Percentiles rank a stretch among this genome's conserved stretches.
Conservation (phyloP, 1,140 invertebrate species). For the Dendroctonus valens region DNA sequence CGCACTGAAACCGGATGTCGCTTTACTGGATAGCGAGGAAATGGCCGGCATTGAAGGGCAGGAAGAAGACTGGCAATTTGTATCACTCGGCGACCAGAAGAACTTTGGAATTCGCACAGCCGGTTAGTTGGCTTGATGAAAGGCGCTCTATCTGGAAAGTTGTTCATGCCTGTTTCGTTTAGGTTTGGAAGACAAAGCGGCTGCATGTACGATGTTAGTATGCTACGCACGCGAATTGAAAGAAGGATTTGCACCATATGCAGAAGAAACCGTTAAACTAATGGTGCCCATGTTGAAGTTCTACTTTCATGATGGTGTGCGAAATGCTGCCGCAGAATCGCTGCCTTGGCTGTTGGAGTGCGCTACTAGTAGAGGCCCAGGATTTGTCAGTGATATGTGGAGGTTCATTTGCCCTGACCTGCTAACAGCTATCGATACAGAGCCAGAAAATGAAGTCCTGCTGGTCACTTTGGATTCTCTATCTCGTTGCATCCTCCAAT, state of each 20-base stretch:
- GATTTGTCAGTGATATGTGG: slow-evolving; percentile 73
- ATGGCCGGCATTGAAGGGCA: slow-evolving; percentile 77
- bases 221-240: slow-evolving; percentile 98
- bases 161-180: neutral
- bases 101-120: slow-evolving; percentile 90
- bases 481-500: slow-evolving; percentile 89
- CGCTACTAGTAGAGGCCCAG: slow-evolving; percentile 73
- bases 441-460: slow-evolving; percentile 91
- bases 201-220: slow-evolving; percentile 98
- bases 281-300: slow-evolving; percentile 98
- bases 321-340: slow-evolving; percentile 90
- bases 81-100: slow-evolving; percentile 93
- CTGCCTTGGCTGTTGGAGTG: slow-evolving; percentile 92
- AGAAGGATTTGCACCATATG: slow-evolving; percentile 92
- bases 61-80: slow-evolving; percentile 97
- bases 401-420: slow-evolving; percentile 82
- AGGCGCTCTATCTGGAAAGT: too few species aligned
- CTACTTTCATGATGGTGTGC: slow-evolving; percentile 96
- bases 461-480: slow-evolving; percentile 86
- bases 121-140: slow-evolving; percentile 50
- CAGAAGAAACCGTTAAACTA: slow-evolving; percentile 89
- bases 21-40: slow-evolving; percentile 92
- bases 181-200: slow-evolving; percentile 97
- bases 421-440: slow-evolving; percentile 87
- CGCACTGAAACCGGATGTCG: slow-evolving; percentile 94